These are phyloP conservation scores for Aurelia aurita DNA, from an alignment of 30 jellyfish, hydroid and myxozoan genomes.

Conservation along the genomic window DNA sequence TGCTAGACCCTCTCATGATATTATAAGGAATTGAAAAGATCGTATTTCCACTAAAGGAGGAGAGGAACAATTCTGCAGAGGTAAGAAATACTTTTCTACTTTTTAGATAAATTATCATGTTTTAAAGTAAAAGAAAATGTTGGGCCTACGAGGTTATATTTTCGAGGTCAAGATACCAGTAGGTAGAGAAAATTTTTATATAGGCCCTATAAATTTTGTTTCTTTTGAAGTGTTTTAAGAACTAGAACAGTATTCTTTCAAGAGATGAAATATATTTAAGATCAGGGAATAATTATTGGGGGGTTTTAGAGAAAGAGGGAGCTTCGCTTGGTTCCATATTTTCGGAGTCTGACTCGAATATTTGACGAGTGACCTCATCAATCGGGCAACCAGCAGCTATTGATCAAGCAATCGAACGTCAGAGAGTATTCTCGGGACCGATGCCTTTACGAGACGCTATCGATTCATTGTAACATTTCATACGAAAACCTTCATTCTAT, in stretches of 20 bases:
- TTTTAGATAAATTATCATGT: too few species aligned
- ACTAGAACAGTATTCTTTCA: too few species aligned
- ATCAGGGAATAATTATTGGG: too few species aligned
- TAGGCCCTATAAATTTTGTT: too few species aligned
- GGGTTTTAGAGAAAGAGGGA: not conserved
- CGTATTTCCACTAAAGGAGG: slow-evolving; percentile 4
- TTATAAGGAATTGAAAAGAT: slow-evolving; percentile 21
- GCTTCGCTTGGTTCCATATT: slow-evolving; percentile 18
- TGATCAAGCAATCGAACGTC: slow-evolving; percentile 88
- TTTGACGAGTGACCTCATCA: slow-evolving; percentile 95
- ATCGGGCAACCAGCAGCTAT: slow-evolving; percentile 90
- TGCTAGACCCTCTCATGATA: slow-evolving; percentile 51
- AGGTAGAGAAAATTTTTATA: too few species aligned
- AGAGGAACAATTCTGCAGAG: slow-evolving; percentile 21
- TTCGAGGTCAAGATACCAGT: too few species aligned
- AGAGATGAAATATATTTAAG: too few species aligned
- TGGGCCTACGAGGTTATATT: too few species aligned
- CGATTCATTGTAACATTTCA: slow-evolving; percentile 37
- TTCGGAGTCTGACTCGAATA: slow-evolving; percentile 68
- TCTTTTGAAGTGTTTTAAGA: too few species aligned
- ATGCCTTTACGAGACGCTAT: slow-evolving; percentile 36
- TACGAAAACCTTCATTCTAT: slow-evolving; percentile 6
- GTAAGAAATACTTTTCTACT: slow-evolving; percentile 6
- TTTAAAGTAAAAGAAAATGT: too few species aligned
- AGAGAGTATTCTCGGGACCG: slow-evolving; percentile 58